Percentiles rank a stretch among this genome's conserved stretches.
Evolutionary conservation across 1,140 invertebrate species (phyloP).

Genomic region (Lasioglossum baleicum): DNA sequence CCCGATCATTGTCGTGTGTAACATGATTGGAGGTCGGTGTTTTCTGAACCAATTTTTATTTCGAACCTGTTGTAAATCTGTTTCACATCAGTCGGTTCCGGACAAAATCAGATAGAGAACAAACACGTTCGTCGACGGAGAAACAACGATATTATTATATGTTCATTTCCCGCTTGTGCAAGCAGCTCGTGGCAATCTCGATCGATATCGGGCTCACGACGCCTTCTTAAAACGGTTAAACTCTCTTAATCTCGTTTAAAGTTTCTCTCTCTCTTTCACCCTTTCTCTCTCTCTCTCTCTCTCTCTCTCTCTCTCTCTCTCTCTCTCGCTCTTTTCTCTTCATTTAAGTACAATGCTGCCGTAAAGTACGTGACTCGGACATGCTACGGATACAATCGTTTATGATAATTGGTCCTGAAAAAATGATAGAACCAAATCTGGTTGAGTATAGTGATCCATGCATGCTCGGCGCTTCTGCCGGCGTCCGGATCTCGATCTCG

Average conservation of each 20-base stretch:
- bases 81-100: background rate
- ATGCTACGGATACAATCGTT: conserved; percentile 63
- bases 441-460: conserved; percentile 28
- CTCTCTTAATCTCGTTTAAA: conserved; percentile 36
- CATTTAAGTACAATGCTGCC: conserved; percentile 68
- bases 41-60: conserved; percentile 5
- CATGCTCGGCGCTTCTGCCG: background rate
- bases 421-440: conserved; percentile 66
- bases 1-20: background rate
- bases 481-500: conserved; percentile 6
- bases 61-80: background rate
- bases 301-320: background rate
- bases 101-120: background rate
- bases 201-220: conserved; percentile 50
- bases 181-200: conserved; percentile 12
- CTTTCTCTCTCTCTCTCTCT: too few species aligned
- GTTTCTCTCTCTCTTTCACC: background rate
- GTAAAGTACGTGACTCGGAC: conserved; percentile 60
- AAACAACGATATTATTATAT: background rate
- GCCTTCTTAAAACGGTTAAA: conserved; percentile 34
- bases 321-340: background rate
- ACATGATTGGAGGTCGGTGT: conserved; percentile 15
- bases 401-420: conserved; percentile 66
- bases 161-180: background rate
- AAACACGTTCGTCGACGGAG: too few species aligned